Percentiles rank a stretch among this genome's conserved stretches.
These are phyloP conservation scores for Eledone cirrhosa DNA, from an alignment of 2,888 invertebrate genomes.

Conservation along the genomic window DNA sequence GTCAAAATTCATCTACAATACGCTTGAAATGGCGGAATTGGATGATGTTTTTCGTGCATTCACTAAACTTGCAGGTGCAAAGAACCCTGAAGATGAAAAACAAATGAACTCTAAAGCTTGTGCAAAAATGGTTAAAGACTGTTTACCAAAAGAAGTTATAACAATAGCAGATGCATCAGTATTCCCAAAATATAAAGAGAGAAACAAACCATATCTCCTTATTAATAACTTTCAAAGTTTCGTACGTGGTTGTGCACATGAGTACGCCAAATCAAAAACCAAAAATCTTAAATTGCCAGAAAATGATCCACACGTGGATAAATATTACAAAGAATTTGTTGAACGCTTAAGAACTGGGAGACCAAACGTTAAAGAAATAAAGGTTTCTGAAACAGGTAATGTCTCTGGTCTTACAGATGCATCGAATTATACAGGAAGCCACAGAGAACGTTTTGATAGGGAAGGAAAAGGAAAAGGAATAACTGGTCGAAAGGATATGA, in stretches of 20 bases:
- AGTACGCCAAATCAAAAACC: slow-evolving; percentile 32
- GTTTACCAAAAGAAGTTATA: slow-evolving; percentile 32
- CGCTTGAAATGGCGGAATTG: background rate
- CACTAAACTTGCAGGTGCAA: slow-evolving; percentile 20
- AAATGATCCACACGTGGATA: slow-evolving; percentile 22
- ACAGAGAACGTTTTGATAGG: slow-evolving; percentile 54
- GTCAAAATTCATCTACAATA: too few species aligned
- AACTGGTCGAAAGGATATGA: slow-evolving; percentile 45
- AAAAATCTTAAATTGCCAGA: slow-evolving; percentile 31
- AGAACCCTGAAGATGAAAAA: slow-evolving; percentile 32
- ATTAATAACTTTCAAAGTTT: background rate
- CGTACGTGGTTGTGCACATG: slow-evolving; percentile 22
- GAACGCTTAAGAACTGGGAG: background rate
- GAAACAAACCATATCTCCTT: background rate
- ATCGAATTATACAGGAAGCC: slow-evolving; percentile 50
- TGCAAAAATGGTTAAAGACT: slow-evolving; percentile 39
- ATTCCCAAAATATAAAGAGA: slow-evolving; percentile 37
- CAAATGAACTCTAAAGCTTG: slow-evolving; percentile 38
- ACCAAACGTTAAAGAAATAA: slow-evolving; percentile 32
- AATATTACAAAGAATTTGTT: slow-evolving; percentile 18
- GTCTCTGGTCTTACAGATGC: slow-evolving; percentile 52
- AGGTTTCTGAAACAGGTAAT: slow-evolving; percentile 44
- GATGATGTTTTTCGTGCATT: background rate
- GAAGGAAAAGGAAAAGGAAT: slow-evolving; percentile 54
- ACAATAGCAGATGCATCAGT: slow-evolving; percentile 44